Percentiles rank a stretch among this genome's conserved stretches.
phyloP scores from a whole-genome alignment of 92 coral and sea anemone species.

The Heliopora coerulea region DNA sequence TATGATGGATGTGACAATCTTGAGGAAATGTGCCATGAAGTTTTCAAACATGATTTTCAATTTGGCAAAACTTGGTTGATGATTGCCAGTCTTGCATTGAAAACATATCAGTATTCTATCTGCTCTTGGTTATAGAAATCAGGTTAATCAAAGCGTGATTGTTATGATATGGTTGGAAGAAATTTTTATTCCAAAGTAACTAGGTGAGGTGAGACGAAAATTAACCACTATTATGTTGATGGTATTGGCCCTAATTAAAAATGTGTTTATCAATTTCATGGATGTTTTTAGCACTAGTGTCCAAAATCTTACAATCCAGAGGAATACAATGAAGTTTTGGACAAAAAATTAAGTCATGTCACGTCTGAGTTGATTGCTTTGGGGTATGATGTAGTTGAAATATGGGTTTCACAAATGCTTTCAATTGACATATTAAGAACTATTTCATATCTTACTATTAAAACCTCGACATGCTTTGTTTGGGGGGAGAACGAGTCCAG shows the following conservation, averaged over 20 bases:
- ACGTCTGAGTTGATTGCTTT: too few species aligned
- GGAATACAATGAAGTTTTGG: constrained; percentile 9
- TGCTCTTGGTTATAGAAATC: constrained; percentile 21
- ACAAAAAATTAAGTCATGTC: not conserved
- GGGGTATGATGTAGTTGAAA: too few species aligned
- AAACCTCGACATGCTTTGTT: too few species aligned
- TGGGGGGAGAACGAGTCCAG: too few species aligned
- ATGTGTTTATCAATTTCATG: constrained; percentile 19
- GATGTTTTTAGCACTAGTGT: constrained; percentile 34
- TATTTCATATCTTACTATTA: too few species aligned
- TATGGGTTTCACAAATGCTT: too few species aligned
- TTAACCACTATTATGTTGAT: constrained; percentile 17
- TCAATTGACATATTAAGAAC: too few species aligned
- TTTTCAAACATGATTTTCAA: constrained; percentile 18
- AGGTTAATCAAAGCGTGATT: constrained; percentile 21
- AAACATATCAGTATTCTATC: constrained; percentile 16
- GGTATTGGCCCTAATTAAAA: constrained; percentile 22
- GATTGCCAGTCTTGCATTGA: constrained; percentile 20
- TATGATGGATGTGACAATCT: constrained; percentile 25
- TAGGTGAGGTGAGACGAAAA: constrained; percentile 10
- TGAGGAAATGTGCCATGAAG: constrained; percentile 20
- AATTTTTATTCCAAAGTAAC: not conserved
- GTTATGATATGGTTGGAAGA: constrained; percentile 23
- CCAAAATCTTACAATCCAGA: constrained; percentile 1
- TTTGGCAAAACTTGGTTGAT: constrained; percentile 9